phyloP scores from a whole-genome alignment of 1,140 invertebrate species.

The Heliconius hermathena region DNA sequence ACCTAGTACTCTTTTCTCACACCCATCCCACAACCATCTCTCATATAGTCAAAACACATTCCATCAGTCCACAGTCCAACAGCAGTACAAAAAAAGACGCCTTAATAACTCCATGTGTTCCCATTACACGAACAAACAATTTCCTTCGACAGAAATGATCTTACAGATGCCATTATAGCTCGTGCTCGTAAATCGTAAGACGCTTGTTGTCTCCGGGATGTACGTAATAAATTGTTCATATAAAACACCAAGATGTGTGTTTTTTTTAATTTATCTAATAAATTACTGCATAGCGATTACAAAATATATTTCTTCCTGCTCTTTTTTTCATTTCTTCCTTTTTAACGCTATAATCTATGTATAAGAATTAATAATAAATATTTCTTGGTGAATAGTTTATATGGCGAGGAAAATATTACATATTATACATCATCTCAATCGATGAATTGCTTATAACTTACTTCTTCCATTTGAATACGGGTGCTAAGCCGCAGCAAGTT shows the following conservation, averaged over 20 bases:
- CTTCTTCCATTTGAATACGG: too few relatives aligned
- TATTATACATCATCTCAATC: too few relatives aligned
- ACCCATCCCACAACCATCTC: too few relatives aligned
- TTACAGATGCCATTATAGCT: constrained; percentile 19
- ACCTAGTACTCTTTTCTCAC: too few relatives aligned
- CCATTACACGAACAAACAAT: constrained; percentile 19
- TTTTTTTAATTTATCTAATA: neutral
- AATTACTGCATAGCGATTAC: neutral
- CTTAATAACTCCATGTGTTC: neutral
- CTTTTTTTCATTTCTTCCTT: neutral
- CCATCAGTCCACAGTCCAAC: neutral
- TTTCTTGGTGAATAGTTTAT: too few relatives aligned
- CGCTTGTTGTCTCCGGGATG: constrained; percentile 4
- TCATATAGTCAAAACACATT: neutral
- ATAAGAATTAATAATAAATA: too few relatives aligned
- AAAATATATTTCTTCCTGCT: neutral
- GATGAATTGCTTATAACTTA: too few relatives aligned
- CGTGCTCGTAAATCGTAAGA: constrained; percentile 17
- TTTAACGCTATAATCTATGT: neutral
- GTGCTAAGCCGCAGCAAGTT: too few relatives aligned
- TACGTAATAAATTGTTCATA: constrained; percentile 18
- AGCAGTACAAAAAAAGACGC: neutral
- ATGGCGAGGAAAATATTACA: too few relatives aligned
- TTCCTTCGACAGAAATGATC: constrained; percentile 20
- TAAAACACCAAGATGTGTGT: neutral